Percentiles rank a stretch among this genome's conserved stretches.
Conservation (phyloP, 2,113 vertebrate species). For the Seriola quinqueradiata region DNA sequence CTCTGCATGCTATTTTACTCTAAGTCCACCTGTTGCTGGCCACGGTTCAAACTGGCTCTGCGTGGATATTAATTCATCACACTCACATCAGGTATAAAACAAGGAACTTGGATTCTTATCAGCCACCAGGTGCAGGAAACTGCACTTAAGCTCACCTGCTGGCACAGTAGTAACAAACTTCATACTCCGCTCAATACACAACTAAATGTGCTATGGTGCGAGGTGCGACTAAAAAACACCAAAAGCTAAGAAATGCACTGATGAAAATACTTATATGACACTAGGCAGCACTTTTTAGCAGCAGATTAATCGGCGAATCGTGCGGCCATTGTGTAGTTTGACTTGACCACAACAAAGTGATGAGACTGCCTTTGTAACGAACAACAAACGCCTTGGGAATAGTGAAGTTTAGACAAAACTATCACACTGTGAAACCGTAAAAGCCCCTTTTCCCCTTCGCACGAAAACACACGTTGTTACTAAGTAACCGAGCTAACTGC, state of each 20-base stretch:
- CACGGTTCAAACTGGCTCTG: not conserved
- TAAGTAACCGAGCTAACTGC: not conserved
- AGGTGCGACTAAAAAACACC: not conserved
- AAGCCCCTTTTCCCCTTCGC: not conserved
- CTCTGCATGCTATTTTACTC: not conserved
- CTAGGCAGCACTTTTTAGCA: not conserved
- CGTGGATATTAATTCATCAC: not conserved
- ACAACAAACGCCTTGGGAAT: conserved; percentile 35
- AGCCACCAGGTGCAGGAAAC: conserved; percentile 27
- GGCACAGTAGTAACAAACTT: conserved; percentile 12
- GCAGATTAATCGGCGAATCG: conserved; percentile 3
- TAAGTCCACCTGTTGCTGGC: conserved; percentile 71
- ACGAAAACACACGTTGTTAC: not conserved
- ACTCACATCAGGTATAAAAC: not conserved
- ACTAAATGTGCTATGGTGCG: not conserved
- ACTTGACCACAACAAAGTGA: conserved; percentile 79
- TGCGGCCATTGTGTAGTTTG: conserved; percentile 71
- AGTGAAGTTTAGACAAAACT: conserved; percentile 24
- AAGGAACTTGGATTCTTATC: not conserved
- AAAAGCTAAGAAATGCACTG: conserved; percentile 3
- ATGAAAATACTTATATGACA: not conserved
- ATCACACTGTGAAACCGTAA: rapidly evolving
- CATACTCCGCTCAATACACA: not conserved
- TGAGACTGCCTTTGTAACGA: conserved; percentile 44
- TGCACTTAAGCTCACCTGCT: conserved; percentile 51